These are phyloP conservation scores for Chymomyza caudatula DNA, from an alignment of 2,888 invertebrate genomes.

Conservation along the genomic window DNA sequence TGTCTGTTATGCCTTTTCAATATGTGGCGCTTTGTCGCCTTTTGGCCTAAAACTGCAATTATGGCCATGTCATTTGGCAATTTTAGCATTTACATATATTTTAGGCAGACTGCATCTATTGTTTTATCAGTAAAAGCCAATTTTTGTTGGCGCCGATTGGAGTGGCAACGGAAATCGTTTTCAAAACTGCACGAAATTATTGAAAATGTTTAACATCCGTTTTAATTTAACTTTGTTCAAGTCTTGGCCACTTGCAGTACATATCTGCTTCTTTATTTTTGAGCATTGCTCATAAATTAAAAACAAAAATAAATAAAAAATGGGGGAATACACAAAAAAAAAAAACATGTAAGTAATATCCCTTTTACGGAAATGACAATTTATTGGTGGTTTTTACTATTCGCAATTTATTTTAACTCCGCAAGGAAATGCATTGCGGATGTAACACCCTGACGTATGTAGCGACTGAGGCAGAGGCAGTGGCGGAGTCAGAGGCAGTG, in stretches of 20 bases:
- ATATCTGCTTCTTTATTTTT: conserved; percentile 23
- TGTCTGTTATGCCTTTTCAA: conserved; percentile 23
- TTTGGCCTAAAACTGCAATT: conserved; percentile 16
- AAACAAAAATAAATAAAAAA: conserved; percentile 36
- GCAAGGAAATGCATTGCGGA: conserved; percentile 73
- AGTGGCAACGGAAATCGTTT: conserved; percentile 10
- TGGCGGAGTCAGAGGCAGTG: neutral
- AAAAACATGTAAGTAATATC: conserved; percentile 53
- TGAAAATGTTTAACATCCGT: conserved; percentile 48
- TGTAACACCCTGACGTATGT: conserved; percentile 49
- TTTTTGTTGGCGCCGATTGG: neutral
- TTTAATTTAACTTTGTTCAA: conserved; percentile 58
- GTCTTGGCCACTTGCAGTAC: conserved; percentile 5
- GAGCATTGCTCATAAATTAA: conserved; percentile 63
- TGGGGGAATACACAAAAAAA: neutral
- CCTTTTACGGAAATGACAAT: conserved; percentile 73
- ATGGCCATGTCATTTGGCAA: conserved; percentile 27
- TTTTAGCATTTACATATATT: conserved; percentile 8
- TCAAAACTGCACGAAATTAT: conserved; percentile 38
- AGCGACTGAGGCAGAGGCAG: neutral
- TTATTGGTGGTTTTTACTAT: conserved; percentile 72
- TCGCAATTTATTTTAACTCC: conserved; percentile 72
- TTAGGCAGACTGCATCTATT: neutral
- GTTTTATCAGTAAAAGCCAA: neutral
- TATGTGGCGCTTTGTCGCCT: conserved; percentile 28